Base-by-base conservation (phyloP, 2,888 invertebrate genomes). In the Allophyes oxyacanthae region DNA sequence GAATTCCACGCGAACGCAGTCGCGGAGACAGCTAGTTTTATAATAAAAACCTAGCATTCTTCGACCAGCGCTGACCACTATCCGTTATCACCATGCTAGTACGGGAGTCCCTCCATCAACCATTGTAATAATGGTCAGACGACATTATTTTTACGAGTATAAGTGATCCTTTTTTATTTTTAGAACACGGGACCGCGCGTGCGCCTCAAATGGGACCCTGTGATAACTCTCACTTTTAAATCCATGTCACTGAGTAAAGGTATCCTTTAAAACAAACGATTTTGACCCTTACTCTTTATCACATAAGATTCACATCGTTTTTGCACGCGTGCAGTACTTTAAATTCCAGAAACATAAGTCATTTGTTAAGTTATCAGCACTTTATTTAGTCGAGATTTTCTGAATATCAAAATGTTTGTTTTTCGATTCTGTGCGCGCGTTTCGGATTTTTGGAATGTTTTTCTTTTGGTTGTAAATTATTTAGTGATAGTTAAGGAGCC, bases 181-280 rank as follows among this genome's bases (percentile, higher is more conserved):
- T 79, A 77, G 75, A 84, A 85, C 81, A 86, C 87, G 87, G 44
- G 79, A 85, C 79, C 89, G 93, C 94, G 92, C 94, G 94, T 94
- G 93, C 93, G 90, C 79, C 72, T 76, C 88, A 93, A 93, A 94
- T 93, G 93, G 91, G 85, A 81, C 87, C 84, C 88, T 67, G 93
- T 92, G 94, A 94, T 94, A 94, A 93, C 92, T 93, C 93, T 94
- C 93, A 94, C 93, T 93, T 91, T 90, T 88, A 85, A 87, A 87
- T 89, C 89, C 85, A 84, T 88, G 87, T 91, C 91, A 88, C 85
- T 85, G 85, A 73, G 74, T 83, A 81, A 79, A 77, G 79, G 72
- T 72, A 52, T 58, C 41, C 30, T 28, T 6, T 3, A 33, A 11
- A 45, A 11, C 71, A 78, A 56, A 43, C 55, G 13, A 86, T 66